phyloP scores from a whole-genome alignment of 2,797 vertebrate species.

The Pygocentrus nattereri region DNA sequence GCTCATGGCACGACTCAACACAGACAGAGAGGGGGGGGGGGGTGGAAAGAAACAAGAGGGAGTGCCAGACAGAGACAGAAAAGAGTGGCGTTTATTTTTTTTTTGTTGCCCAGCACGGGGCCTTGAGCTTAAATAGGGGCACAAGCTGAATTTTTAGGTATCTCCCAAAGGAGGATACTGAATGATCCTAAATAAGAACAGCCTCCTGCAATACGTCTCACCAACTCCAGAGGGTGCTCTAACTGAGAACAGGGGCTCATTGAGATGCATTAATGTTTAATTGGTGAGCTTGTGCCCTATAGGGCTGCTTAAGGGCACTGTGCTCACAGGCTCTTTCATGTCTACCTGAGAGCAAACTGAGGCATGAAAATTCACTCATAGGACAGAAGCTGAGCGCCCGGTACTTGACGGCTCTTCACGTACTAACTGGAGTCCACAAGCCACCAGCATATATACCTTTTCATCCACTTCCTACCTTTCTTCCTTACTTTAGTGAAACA shows the following conservation, averaged over 20 bases:
- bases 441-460: not conserved
- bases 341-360: constrained; percentile 41
- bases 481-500: not conserved
- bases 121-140: constrained; percentile 2
- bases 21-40: constrained; percentile 25
- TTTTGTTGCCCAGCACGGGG: not conserved
- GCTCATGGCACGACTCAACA: not conserved
- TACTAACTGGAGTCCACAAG: not conserved
- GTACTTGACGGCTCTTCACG: constrained; percentile 29
- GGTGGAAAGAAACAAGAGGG: constrained; percentile 40
- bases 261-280: constrained; percentile 43
- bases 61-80: not conserved
- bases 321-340: constrained; percentile 31
- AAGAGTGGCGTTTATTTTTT: constrained; percentile 8
- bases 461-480: not conserved
- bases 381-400: constrained; percentile 9
- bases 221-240: constrained; percentile 38
- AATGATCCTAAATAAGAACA: not conserved
- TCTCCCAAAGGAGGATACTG: not conserved
- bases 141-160: not conserved
- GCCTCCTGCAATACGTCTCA: constrained; percentile 1
- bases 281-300: constrained; percentile 21
- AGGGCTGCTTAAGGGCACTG: constrained; percentile 43
- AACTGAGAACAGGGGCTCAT: constrained; percentile 1
- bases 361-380: constrained; percentile 15